Evolutionary conservation across 1,140 invertebrate genomes (phyloP), one percentile per base, ranked within the genome.

Genomic region (Drosophila novamexicana): DNA sequence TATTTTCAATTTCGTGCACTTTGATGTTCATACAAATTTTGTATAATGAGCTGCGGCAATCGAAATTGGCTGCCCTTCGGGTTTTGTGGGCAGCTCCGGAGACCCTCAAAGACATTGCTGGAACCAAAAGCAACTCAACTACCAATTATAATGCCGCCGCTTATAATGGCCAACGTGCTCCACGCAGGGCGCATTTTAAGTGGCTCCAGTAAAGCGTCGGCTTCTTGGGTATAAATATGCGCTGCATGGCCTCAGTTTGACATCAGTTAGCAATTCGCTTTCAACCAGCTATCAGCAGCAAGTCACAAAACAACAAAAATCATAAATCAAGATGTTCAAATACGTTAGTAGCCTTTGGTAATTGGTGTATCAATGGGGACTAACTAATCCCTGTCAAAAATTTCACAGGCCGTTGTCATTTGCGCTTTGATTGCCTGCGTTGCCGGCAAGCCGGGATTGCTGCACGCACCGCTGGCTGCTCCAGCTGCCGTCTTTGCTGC

Each of bases 371-470:
- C 22, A 37, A 12, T 29, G 6, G 66, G 45, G 36, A 58, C 45
- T 50, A 10, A 58, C 39, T 58, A 64, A 40, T 42, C 8, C 42
- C 63, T 7, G 7, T 36, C 10, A 1, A 22, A 7, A 9, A 10
- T 16, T 56, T 29, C 22, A 0, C 37, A 84, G 80, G 62, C 77
- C 57, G 62, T 92, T 75, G 77, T 90, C 59, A 63, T 91, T 50
- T 91, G 76, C 50, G 81, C 93, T 62, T 67, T 91, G 29, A 83
- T 93, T 65, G 92, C 92, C 58, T 91, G 91, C 57, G 91, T 91
- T 54, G 88, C 92, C 36, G 92, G 68, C 44, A 91, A 93, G 54
- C 93, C 91, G 5, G 88, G 89, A 63, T 37, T 91, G 16, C 39
- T 91, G n/a, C 77, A 85, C 49, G 78, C 83, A 47, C 90, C 92